Evolutionary conservation across 1,140 invertebrate genomes (phyloP), one percentile per base, ranked within the genome.

Genomic region (Rhizoglyphus robini): DNA sequence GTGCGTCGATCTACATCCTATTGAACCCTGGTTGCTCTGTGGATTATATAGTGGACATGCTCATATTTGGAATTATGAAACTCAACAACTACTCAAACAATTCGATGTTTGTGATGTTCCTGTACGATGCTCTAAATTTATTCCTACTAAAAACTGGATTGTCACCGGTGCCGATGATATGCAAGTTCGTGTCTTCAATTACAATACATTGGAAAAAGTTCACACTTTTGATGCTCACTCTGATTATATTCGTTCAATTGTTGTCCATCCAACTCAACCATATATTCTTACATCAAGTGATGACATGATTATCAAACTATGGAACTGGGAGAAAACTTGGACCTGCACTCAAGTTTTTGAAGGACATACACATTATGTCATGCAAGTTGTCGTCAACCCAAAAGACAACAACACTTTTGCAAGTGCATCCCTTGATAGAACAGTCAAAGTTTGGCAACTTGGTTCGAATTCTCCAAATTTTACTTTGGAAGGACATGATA

Each of bases 361-460:
- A 73, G 92, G 96, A 0, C 96, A 99, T 76, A 93, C 91, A 0
- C 96, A 99, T 75, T 99, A 99, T 75, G 94, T 99, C 0, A 99
- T 99, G 96, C 94, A 99, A 77, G 89, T 99, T 72, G 94, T 96
- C 0, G 90, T 99, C 69, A 99, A 99, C 79, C 96, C 96, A 0
- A 99, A 99, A 76, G 96, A 99, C 74, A 99, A 98, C 75, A 99
- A 99, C 75, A 98, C 95, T n/a, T 99, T 99, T 79, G 96, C 95
- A 4, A 96, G 90, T 74, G 96, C 95, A 29, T 98, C 95, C 25
- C 79, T 99, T 1, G 96, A 99, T 77, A 84, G 91, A 68, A 97
- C 93, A 1, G 85, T 99, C 4, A 99, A 99, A 82, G 88, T 96
- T 13, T 97, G 94, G 94, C 93, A 97, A 73, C 79, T 98, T 20